Percentiles rank a stretch among this genome's conserved stretches.
Evolutionary conservation across 2,797 vertebrate genomes (phyloP).

Genomic region (Alectoris magna): DNA sequence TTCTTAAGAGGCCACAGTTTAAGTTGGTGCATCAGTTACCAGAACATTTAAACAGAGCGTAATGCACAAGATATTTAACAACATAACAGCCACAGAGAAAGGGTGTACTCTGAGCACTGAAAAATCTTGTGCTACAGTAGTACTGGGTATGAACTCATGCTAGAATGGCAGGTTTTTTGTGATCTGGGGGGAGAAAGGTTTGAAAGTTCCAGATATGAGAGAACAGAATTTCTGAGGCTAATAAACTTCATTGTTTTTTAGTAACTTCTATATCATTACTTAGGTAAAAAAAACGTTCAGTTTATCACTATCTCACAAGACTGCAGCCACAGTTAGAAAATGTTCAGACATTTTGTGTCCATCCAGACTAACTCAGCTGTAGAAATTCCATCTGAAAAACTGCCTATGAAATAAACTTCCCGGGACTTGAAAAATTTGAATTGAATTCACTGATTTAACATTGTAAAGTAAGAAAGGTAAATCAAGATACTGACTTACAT

Average conservation of each 20-base stretch:
- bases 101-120: not conserved
- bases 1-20: not conserved
- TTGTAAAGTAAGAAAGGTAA: not conserved
- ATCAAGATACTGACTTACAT: not conserved
- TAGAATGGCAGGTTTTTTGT: not conserved
- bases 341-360: not conserved
- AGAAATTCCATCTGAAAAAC: not conserved
- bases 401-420: not conserved
- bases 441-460: not conserved
- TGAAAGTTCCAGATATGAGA: not conserved
- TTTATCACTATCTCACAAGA: not conserved
- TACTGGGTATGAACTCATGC: not conserved
- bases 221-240: not conserved
- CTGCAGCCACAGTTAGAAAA: not conserved
- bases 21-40: not conserved
- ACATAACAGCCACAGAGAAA: not conserved
- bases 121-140: accelerated
- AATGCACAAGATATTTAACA: not conserved
- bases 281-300: not conserved
- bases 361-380: not conserved
- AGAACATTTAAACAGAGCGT: not conserved
- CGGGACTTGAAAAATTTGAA: not conserved
- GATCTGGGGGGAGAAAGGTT: not conserved
- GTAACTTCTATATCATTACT: not conserved
- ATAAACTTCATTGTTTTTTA: not conserved